Evolutionary conservation across 2,113 vertebrate genomes (phyloP).

Genomic region (Ptilonorhynchus violaceus): DNA sequence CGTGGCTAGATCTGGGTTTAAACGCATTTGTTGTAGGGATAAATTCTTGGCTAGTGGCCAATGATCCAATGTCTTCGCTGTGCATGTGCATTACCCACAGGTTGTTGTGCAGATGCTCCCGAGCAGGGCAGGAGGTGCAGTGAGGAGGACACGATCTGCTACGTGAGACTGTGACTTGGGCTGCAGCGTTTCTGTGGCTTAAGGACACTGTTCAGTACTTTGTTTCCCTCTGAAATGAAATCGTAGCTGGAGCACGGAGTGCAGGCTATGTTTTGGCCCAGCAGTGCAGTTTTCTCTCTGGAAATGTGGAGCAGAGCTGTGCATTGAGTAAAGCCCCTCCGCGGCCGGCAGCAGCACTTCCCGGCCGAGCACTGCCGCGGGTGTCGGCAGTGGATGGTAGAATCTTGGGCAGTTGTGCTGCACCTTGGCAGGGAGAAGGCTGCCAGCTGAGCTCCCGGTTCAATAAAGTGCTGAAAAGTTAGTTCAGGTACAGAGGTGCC

Average conservation of each 20-base stretch:
- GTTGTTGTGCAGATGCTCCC: fast-evolving
- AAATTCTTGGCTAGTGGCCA: neutral
- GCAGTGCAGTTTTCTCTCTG: neutral
- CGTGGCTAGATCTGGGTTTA: neutral
- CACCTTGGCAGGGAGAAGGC: neutral
- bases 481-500: neutral
- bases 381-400: no score
- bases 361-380: neutral
- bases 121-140: neutral
- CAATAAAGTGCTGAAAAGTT: neutral
- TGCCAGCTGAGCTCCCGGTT: neutral
- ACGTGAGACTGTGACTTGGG: neutral
- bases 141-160: neutral
- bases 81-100: neutral
- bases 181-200: neutral
- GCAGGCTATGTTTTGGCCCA: neutral
- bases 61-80: fast-evolving
- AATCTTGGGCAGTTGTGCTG: neutral
- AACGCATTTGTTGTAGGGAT: neutral
- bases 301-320: neutral
- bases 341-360: neutral
- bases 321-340: neutral
- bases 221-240: neutral
- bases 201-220: neutral
- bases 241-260: neutral